These are phyloP conservation scores for Laterallus jamaicensis DNA, from an alignment of 2,113 vertebrate species.

Conservation along the genomic window DNA sequence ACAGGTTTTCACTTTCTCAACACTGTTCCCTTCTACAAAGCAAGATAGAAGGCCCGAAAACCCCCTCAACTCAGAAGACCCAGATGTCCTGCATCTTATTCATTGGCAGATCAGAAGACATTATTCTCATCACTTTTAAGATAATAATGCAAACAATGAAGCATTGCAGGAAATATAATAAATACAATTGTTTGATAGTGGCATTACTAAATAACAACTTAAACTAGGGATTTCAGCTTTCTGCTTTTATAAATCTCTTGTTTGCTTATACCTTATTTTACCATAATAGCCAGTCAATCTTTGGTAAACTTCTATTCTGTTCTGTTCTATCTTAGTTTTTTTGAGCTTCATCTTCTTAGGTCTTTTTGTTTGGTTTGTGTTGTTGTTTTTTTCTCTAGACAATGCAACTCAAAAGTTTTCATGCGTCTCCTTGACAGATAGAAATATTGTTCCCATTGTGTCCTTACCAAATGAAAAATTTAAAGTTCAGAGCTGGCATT, in stretches of 20 bases:
- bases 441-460: slow-evolving; percentile 72
- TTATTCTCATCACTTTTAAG: neutral
- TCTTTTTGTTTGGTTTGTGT: rapidly evolving
- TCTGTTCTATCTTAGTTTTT: neutral
- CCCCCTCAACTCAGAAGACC: neutral
- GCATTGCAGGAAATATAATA: neutral
- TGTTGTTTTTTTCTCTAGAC: neutral
- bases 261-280: neutral
- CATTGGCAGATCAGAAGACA: neutral
- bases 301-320: neutral
- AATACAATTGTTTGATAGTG: neutral
- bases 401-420: slow-evolving; percentile 57
- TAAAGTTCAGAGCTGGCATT: slow-evolving; percentile 57
- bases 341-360: neutral
- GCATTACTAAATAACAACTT: slow-evolving; percentile 18
- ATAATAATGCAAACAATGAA: neutral
- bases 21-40: rapidly evolving
- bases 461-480: slow-evolving; percentile 73
- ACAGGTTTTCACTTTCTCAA: neutral
- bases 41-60: neutral
- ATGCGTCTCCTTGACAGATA: slow-evolving; percentile 67
- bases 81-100: neutral
- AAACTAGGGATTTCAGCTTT: neutral
- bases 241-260: neutral
- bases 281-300: neutral